A percentile compares a stretch with the other conserved stretches of the same genome.
phyloP scores from a whole-genome alignment of 2,888 invertebrate genomes.

The Tipula vernalis region DNA sequence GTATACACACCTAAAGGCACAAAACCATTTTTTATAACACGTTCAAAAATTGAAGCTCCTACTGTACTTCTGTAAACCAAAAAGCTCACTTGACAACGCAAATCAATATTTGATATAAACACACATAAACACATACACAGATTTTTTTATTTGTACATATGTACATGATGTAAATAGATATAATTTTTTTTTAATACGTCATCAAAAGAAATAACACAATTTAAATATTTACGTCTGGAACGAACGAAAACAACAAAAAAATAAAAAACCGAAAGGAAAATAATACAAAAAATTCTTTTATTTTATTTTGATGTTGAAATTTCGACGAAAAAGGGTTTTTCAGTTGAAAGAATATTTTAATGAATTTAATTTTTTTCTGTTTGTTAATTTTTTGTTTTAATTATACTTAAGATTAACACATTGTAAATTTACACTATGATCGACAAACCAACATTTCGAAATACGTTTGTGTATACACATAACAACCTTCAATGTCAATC shows the following conservation, averaged over 20 bases:
- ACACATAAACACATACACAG: background rate
- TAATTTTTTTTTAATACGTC: background rate
- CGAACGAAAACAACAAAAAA: background rate
- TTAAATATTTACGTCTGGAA: background rate
- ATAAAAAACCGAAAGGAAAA: background rate
- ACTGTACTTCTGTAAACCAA: background rate
- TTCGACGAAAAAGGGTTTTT: background rate
- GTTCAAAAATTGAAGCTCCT: background rate
- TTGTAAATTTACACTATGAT: background rate
- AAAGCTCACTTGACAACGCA: background rate
- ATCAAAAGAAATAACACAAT: background rate
- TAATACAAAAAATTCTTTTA: background rate
- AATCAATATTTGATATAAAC: background rate
- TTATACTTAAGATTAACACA: background rate
- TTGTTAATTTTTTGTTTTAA: background rate
- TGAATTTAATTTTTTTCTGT: background rate
- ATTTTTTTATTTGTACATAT: background rate
- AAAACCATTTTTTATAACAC: background rate
- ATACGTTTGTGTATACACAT: background rate
- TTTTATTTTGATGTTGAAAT: background rate
- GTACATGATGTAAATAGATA: background rate
- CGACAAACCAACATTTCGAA: background rate
- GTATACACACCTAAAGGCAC: background rate
- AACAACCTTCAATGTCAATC: background rate
- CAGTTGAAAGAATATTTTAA: background rate